phyloP scores from a whole-genome alignment of 2,797 vertebrate genomes.

The Neosalanx taihuensis region DNA sequence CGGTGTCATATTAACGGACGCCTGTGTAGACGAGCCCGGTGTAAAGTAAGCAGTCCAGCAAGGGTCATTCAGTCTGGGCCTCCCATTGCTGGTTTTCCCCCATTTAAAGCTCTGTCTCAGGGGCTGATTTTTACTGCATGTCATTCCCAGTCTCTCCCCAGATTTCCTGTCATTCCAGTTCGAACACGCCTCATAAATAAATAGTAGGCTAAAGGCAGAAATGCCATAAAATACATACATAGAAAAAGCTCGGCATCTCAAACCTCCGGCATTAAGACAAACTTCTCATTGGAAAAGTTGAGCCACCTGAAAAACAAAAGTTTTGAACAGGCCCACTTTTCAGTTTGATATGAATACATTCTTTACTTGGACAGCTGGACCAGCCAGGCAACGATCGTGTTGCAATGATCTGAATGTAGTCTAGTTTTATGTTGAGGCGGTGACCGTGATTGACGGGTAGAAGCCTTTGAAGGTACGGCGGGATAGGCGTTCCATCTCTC shows the following conservation, averaged over 20 bases:
- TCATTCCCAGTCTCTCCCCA: background rate
- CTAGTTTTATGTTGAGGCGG: conserved; percentile 58
- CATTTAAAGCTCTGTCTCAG: background rate
- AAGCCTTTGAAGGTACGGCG: conserved; percentile 50
- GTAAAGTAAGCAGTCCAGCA: background rate
- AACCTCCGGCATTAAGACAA: too few relatives aligned
- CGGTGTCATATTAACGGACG: conserved; percentile 64
- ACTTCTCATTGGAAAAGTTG: too few relatives aligned
- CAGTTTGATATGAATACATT: too few relatives aligned
- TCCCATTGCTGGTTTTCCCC: background rate
- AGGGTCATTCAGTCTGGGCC: background rate
- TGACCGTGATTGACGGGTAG: conserved; percentile 66
- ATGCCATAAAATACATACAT: too few relatives aligned
- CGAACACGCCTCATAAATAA: background rate
- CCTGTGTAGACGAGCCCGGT: conserved; percentile 2
- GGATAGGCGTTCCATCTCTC: conserved; percentile 61
- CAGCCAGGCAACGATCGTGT: conserved; percentile 11
- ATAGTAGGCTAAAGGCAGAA: background rate
- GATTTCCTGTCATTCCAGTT: background rate
- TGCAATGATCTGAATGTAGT: conserved; percentile 32
- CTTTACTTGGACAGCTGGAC: too few relatives aligned
- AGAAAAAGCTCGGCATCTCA: too few relatives aligned
- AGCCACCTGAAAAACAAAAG: too few relatives aligned
- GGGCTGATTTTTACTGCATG: background rate
- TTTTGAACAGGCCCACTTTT: too few relatives aligned